These are phyloP conservation scores for Macrobrachium nipponense DNA, from an alignment of 1,140 invertebrate genomes.

Conservation along the genomic window DNA sequence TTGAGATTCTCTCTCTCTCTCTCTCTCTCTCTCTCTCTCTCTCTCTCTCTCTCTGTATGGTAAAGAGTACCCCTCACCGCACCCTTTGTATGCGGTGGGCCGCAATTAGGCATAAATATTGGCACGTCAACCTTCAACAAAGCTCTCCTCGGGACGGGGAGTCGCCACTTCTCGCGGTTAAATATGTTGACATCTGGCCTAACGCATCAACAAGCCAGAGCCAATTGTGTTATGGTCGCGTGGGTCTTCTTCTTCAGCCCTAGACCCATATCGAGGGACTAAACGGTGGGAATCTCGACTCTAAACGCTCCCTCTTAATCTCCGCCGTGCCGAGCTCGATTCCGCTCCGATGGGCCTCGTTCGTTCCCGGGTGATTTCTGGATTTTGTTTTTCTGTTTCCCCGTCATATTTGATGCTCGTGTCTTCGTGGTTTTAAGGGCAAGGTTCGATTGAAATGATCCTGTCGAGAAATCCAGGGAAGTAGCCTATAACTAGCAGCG, in stretches of 20 bases:
- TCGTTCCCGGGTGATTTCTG: too few species aligned
- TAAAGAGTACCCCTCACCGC: constrained; percentile 11
- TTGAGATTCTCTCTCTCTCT: constrained; percentile 11
- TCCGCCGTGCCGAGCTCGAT: background rate
- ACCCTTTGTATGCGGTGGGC: constrained; percentile 23
- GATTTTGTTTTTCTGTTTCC: too few species aligned
- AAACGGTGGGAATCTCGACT: background rate
- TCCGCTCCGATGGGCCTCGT: background rate
- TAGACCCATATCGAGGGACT: background rate
- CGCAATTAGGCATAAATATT: constrained; percentile 57
- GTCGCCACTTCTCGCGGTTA: constrained; percentile 32
- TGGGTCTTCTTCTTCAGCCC: background rate
- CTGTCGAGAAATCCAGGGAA: too few species aligned
- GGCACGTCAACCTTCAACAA: constrained; percentile 44
- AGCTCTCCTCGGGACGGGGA: constrained; percentile 7
- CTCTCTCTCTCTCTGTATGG: constrained; percentile 8
- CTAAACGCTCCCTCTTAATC: background rate
- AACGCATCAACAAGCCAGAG: constrained; percentile 51
- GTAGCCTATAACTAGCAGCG: too few species aligned
- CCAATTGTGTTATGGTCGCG: constrained; percentile 51
- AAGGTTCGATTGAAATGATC: too few species aligned
- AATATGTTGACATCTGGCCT: constrained; percentile 58
- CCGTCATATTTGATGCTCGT: too few species aligned
- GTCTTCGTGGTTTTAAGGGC: too few species aligned
- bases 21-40: constrained; percentile 34